Evolutionary conservation across 1,140 invertebrate species (phyloP).

Genomic region (Ptiloglossa arizonensis): DNA sequence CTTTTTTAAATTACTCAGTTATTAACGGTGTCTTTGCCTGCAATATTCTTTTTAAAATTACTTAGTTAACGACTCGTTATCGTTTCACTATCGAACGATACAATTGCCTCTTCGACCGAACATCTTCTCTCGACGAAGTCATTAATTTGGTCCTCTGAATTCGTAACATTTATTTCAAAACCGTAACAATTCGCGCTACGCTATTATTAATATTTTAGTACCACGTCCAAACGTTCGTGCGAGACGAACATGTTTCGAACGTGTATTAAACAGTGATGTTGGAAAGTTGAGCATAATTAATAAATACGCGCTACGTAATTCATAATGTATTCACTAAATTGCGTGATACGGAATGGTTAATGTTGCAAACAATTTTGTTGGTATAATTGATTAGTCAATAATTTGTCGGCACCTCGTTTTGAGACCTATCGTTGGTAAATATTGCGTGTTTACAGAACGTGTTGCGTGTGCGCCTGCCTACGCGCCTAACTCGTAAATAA

Average conservation of each 20-base stretch:
- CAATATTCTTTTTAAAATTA: too few relatives aligned
- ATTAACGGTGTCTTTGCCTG: too few relatives aligned
- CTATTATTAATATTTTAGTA: background rate
- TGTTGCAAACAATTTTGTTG: constrained; percentile 24
- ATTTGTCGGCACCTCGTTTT: constrained; percentile 34
- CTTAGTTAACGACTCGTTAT: too few relatives aligned
- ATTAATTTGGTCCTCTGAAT: background rate
- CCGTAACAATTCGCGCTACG: background rate
- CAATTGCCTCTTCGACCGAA: too few relatives aligned
- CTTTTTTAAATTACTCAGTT: too few relatives aligned
- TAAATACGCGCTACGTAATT: background rate
- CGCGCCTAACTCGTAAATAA: constrained; percentile 19
- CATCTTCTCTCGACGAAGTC: too few relatives aligned
- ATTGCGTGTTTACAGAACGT: constrained; percentile 21
- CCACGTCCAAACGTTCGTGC: background rate
- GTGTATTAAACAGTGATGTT: background rate
- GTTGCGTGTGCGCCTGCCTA: constrained; percentile 8
- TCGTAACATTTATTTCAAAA: background rate
- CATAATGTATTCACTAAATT: background rate
- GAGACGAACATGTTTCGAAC: background rate
- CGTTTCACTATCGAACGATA: too few relatives aligned
- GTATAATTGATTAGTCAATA: constrained; percentile 42
- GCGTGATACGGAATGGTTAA: constrained; percentile 27
- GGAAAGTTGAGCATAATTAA: background rate
- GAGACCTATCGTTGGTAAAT: constrained; percentile 19